Evolutionary conservation across 2,888 invertebrate species (phyloP), one percentile per base, ranked within the genome.

Genomic region (Torymus auratus): DNA sequence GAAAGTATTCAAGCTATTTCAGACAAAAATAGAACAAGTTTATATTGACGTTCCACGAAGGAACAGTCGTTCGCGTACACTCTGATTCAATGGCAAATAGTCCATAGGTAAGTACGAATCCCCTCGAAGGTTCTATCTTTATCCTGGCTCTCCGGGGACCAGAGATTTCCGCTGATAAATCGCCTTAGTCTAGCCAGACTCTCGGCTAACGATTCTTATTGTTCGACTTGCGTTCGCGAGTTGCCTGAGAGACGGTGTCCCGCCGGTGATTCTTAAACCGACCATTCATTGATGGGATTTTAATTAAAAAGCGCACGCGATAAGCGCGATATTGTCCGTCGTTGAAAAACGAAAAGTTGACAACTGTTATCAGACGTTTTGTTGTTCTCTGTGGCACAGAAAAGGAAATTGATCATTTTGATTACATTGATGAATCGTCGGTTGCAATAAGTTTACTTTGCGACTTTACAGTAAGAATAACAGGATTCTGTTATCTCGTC

Each of bases 81-180:
- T 52, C 20, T 20, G 20, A 52, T n/a, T 64, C n/a, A 28, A 14
- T 28, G n/a, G n/a, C 15, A 28, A 23, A 10, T 5, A 64, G 41
- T 67, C 67, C 14, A 67, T 67, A 64, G 64, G 41, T 41, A 28
- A 41, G 41, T 41, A 64, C 41, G 41, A 64, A 64, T 41, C 28
- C 28, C 28, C 28, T 28, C 23, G 60, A 15, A 50, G 12, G 1
- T 52, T 64, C 65, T 28, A 58, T 55, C 61, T 76, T 68, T 20
- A 15, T 69, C 28, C 62, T 20, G 15, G 13, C 12, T 53, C 55
- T 28, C 17, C n/a, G 11, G 11, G 55, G 62, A 58, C 58, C 4
- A 28, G 56, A 69, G 69, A 70, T 70, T 77, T 55, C 14, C 50
- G 50, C 17, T 53, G 55, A 69, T 62, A 69, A 69, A 56, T 70